phyloP scores from a whole-genome alignment of 1,140 invertebrate species.

The Psix sp. region DNA sequence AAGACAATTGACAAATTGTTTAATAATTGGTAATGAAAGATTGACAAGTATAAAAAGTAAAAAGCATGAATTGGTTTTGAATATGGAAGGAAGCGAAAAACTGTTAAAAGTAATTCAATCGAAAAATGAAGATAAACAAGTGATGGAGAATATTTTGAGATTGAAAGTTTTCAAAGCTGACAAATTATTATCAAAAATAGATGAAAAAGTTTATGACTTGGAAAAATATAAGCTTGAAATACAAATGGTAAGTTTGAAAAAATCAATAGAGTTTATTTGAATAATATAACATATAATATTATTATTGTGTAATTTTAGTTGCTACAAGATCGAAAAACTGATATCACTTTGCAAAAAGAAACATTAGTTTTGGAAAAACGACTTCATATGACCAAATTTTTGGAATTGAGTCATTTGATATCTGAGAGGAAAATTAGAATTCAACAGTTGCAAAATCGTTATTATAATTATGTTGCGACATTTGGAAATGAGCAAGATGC shows the following conservation, averaged over 20 bases:
- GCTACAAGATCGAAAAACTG: constrained; percentile 80
- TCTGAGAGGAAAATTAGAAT: constrained; percentile 78
- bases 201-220: constrained; percentile 79
- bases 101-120: constrained; percentile 72
- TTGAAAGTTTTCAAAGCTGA: constrained; percentile 79
- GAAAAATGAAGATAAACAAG: constrained; percentile 77
- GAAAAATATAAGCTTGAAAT: constrained; percentile 80
- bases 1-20: constrained; percentile 55
- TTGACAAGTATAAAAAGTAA: constrained; percentile 68
- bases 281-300: not conserved
- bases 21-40: constrained; percentile 68
- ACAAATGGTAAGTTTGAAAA: constrained; percentile 78
- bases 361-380: constrained; percentile 79
- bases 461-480: constrained; percentile 62
- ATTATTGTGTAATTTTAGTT: constrained; percentile 70
- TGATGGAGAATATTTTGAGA: constrained; percentile 81
- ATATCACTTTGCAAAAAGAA: constrained; percentile 80
- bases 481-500: constrained; percentile 77
- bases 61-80: constrained; percentile 72
- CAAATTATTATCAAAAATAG: constrained; percentile 77
- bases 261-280: too few relatives aligned
- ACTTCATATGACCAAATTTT: constrained; percentile 78
- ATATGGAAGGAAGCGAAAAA: constrained; percentile 79
- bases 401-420: constrained; percentile 78
- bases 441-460: constrained; percentile 79